Conservation (phyloP, 2,113 vertebrate genomes). For the Steatornis caripensis region DNA sequence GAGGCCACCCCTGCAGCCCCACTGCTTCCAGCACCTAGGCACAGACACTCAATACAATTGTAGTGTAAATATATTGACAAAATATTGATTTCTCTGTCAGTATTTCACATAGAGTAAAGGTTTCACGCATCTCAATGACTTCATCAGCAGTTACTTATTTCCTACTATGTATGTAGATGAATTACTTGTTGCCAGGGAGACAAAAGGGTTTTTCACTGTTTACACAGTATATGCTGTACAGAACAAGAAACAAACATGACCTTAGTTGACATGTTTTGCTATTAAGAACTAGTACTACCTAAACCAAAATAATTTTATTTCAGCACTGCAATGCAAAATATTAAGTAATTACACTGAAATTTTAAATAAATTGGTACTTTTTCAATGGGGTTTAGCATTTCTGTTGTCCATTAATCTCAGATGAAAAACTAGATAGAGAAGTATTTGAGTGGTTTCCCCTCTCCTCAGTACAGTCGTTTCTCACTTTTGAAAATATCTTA, state of each 20-base stretch:
- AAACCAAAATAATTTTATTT: neutral
- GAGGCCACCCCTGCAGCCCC: neutral
- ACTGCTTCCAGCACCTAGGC: neutral
- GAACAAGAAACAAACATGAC: slow-evolving; percentile 24
- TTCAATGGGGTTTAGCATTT: neutral
- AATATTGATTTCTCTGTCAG: neutral
- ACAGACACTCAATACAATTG: neutral
- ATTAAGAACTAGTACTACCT: neutral
- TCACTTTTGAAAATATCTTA: neutral
- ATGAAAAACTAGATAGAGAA: neutral
- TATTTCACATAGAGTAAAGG: neutral
- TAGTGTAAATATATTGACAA: neutral
- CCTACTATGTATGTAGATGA: neutral
- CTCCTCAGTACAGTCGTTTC: neutral
- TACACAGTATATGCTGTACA: neutral
- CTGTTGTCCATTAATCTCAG: neutral
- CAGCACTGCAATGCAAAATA: neutral
- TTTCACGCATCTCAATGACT: neutral
- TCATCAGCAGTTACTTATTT: slow-evolving; percentile 15
- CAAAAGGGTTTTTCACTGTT: neutral
- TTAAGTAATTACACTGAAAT: neutral
- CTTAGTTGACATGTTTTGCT: neutral
- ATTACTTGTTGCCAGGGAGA: slow-evolving; percentile 55
- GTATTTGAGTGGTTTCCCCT: neutral
- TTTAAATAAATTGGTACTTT: neutral